Conservation (phyloP, 2,113 vertebrate species). For the Malurus alboscapulatus region DNA sequence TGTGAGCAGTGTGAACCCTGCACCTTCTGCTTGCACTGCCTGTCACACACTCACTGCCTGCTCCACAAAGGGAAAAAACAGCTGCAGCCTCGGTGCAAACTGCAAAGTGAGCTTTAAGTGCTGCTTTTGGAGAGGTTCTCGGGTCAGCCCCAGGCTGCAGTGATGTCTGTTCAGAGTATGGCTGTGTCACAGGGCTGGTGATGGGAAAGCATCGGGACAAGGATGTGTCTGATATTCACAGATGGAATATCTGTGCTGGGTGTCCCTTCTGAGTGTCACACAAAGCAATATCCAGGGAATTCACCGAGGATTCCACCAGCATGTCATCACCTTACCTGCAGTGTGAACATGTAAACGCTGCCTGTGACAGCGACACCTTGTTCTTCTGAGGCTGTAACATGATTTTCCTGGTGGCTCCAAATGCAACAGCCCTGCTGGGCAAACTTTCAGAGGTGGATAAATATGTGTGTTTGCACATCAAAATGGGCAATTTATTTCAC, state of each 20-base stretch:
- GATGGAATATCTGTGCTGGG: no score
- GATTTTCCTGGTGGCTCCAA: background rate
- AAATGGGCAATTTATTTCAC: slow-evolving; percentile 19
- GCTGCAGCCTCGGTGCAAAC: background rate
- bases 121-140: background rate
- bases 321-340: fast-evolving
- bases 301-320: background rate
- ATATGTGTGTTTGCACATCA: slow-evolving; percentile 36
- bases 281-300: background rate
- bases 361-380: background rate
- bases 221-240: background rate
- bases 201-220: background rate
- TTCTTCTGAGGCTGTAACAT: background rate
- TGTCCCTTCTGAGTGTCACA: background rate
- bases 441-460: background rate
- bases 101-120: background rate
- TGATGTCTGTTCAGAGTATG: background rate
- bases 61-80: background rate
- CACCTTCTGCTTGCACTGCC: background rate
- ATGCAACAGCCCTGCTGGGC: background rate
- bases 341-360: background rate
- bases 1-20: background rate
- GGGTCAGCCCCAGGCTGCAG: background rate
- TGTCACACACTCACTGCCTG: background rate
- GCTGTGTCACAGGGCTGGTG: background rate